A percentile compares a stretch with the other conserved stretches of the same genome.
phyloP scores from a whole-genome alignment of 2,113 vertebrate species.

The Megaptera novaeangliae region DNA sequence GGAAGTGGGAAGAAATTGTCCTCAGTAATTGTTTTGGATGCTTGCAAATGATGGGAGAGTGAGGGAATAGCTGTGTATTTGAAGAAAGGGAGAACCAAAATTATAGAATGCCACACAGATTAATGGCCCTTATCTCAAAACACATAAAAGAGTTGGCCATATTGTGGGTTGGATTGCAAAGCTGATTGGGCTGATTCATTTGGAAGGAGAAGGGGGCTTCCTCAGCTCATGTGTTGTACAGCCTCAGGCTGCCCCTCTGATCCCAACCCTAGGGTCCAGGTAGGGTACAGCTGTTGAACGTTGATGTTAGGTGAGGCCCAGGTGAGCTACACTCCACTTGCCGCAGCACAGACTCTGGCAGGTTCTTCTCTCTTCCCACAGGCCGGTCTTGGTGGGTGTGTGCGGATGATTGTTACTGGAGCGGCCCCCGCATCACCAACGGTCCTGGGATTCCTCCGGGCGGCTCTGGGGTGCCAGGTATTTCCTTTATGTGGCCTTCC shows the following conservation, averaged over 20 bases:
- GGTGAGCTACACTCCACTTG: too few relatives aligned
- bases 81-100: slow-evolving; percentile 9
- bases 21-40: slow-evolving; percentile 61
- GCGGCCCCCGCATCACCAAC: slow-evolving; percentile 93
- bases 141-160: background rate
- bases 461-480: slow-evolving; percentile 97
- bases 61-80: slow-evolving; percentile 10
- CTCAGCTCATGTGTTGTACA: background rate
- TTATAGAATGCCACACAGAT: background rate
- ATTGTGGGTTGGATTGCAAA: background rate
- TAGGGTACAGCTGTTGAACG: background rate
- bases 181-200: background rate
- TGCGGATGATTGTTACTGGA: slow-evolving; percentile 97
- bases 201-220: background rate
- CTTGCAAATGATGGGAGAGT: slow-evolving; percentile 4
- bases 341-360: background rate
- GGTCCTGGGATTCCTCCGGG: slow-evolving; percentile 94
- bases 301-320: background rate
- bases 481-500: background rate
- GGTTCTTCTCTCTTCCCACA: slow-evolving; percentile 61
- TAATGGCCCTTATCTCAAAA: background rate
- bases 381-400: slow-evolving; percentile 91
- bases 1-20: slow-evolving; percentile 39
- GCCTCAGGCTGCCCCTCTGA: background rate
- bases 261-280: background rate